Percentiles rank a stretch among this genome's conserved stretches.
Conservation (phyloP, 2,113 vertebrate genomes). For the Haemorhous mexicanus region DNA sequence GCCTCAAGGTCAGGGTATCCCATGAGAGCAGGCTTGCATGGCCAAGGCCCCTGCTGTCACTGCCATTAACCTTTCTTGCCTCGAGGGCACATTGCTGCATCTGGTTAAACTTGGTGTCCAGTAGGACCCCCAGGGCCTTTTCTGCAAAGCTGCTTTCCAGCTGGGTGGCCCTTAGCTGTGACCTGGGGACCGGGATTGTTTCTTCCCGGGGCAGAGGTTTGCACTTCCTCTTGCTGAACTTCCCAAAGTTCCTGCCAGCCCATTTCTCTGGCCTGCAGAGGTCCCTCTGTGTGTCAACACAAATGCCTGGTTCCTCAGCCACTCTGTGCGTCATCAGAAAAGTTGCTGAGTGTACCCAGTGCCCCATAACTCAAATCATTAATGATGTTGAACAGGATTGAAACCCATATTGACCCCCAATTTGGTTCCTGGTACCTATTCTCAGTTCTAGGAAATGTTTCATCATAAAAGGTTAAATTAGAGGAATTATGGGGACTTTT, state of each 20-base stretch:
- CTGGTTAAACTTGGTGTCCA: neutral
- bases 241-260: neutral
- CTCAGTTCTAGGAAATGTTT: neutral
- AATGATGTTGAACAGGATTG: neutral
- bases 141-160: neutral
- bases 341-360: neutral
- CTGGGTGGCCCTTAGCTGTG: neutral
- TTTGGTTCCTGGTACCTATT: neutral
- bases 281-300: neutral
- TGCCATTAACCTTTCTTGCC: neutral
- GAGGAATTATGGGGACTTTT: neutral
- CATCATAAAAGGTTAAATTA: neutral
- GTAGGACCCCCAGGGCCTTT: neutral
- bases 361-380: neutral
- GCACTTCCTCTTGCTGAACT: neutral
- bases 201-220: neutral
- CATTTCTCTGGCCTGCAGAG: neutral
- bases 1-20: neutral
- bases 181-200: neutral
- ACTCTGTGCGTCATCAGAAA: neutral
- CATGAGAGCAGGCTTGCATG: neutral
- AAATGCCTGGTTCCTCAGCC: neutral
- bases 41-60: neutral
- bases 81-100: neutral
- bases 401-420: neutral